phyloP scores from a whole-genome alignment of 2,113 vertebrate genomes.

The Delphinapterus leucas region DNA sequence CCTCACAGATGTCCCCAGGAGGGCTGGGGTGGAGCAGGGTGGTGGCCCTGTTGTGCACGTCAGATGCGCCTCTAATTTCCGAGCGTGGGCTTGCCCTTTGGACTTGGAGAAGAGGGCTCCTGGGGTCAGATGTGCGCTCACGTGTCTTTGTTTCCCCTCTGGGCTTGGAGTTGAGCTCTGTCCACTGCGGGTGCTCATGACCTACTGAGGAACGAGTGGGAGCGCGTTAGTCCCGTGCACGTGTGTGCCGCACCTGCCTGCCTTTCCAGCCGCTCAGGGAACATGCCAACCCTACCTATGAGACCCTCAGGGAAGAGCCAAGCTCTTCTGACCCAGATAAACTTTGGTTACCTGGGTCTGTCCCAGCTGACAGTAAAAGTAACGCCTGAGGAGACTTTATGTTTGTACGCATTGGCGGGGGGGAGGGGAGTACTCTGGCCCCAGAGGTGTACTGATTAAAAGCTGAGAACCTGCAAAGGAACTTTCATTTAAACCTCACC shows the following conservation, averaged over 20 bases:
- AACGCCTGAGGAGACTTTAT: background rate
- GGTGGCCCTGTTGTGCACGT: background rate
- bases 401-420: background rate
- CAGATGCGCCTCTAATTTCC: background rate
- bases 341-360: conserved; percentile 39
- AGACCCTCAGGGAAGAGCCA: conserved; percentile 21
- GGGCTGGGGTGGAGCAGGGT: accelerated
- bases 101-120: background rate
- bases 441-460: background rate
- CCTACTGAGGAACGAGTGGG: accelerated
- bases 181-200: background rate
- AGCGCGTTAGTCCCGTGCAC: background rate
- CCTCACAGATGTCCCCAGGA: background rate
- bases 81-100: background rate
- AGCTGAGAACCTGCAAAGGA: background rate
- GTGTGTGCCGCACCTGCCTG: background rate
- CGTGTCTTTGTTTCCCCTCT: background rate
- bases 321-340: background rate
- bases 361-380: conserved; percentile 39
- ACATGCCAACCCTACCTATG: conserved; percentile 20
- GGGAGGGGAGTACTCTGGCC: background rate
- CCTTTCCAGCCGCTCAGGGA: background rate
- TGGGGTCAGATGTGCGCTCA: background rate
- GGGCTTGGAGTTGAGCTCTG: background rate
- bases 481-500: background rate